phyloP scores from a whole-genome alignment of 2,113 vertebrate species.

The Nibea albiflora region DNA sequence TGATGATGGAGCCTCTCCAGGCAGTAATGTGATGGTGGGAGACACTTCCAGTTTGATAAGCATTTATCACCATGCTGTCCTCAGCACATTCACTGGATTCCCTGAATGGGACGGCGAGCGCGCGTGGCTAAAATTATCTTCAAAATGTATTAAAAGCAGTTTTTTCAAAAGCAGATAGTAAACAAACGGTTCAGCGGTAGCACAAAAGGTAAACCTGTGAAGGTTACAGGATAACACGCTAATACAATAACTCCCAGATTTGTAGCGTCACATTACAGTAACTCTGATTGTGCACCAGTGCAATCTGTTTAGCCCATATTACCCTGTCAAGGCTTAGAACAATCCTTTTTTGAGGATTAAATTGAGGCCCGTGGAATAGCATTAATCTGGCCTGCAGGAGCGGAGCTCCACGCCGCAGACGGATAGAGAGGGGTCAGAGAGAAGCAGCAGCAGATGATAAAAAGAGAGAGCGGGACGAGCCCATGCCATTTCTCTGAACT shows the following conservation, averaged over 20 bases:
- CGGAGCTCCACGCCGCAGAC: slow-evolving; percentile 21
- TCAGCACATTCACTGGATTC: slow-evolving; percentile 35
- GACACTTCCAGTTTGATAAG: slow-evolving; percentile 66
- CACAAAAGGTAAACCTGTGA: slow-evolving; percentile 27
- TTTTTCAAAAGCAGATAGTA: neutral
- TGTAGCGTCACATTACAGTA: slow-evolving; percentile 76
- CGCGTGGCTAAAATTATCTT: neutral
- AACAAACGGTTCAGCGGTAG: neutral
- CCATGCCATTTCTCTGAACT: slow-evolving; percentile 60
- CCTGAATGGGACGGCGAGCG: slow-evolving; percentile 16
- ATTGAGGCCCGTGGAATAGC: slow-evolving; percentile 64
- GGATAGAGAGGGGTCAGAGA: slow-evolving; percentile 41
- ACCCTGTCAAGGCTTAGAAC: slow-evolving; percentile 78
- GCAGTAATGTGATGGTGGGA: slow-evolving; percentile 64
- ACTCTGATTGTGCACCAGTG: slow-evolving; percentile 60
- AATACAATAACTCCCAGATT: slow-evolving; percentile 75
- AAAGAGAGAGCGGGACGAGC: slow-evolving; percentile 23
- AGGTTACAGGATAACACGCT: slow-evolving; percentile 64
- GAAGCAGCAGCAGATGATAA: slow-evolving; percentile 46
- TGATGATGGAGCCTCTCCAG: slow-evolving; percentile 63
- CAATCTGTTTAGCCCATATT: slow-evolving; percentile 81
- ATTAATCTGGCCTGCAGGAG: slow-evolving; percentile 74
- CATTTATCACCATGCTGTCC: slow-evolving; percentile 51
- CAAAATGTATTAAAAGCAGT: neutral
- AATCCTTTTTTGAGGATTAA: slow-evolving; percentile 82